Base-by-base conservation (phyloP, 2,888 invertebrate species). In the Epirrita christyi region DNA sequence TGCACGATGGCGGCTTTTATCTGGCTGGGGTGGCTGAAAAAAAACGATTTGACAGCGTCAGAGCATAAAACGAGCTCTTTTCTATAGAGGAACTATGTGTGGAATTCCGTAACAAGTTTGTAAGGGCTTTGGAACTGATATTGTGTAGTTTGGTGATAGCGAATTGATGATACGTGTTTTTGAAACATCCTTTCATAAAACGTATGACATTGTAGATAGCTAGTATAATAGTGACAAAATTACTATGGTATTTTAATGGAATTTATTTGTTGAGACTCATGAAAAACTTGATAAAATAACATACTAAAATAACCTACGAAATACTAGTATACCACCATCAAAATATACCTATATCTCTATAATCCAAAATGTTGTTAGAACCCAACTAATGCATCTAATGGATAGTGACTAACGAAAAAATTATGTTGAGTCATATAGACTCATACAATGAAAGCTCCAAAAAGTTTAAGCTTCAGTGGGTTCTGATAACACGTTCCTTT, bases 341-440 rank as follows among this genome's bases (percentile, higher is more conserved):
- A 49, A 50, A 42, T 42, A 36, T 15, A n/a, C n/a, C n/a, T n/a
- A 42, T 42, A 11, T n/a, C 1, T 21, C 29, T 14, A 8, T n/a
- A 21, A 36, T 27, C 32, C 11, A 21, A 51, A 55, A 53, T 47
- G 44, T 48, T 58, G 49, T 51, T 53, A 58, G 45, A 56, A 52
- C 54, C 58, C 28, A 47, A 55, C 55, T 63, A 59, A 67, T 49
- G 58, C 58, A 56, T 59, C 63, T 66, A 72, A 74, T 70, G 67
- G 71, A 62, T 46, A 59, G 55, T 70, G 73, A 73, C 68, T 75
- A 66, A 68, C 68, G 63, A 62, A 70, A 70, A n/a, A 72, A 70
- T 59, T 63, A 49, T 28, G 71, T 55, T 15, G 9, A 63, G 63
- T 75, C 68, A 66, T 50, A 43, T 36, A 34, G 42, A 51, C 38